These are phyloP conservation scores for Trididemnum miniatum DNA, from an alignment of 23 tunicate genomes.

Conservation along the genomic window DNA sequence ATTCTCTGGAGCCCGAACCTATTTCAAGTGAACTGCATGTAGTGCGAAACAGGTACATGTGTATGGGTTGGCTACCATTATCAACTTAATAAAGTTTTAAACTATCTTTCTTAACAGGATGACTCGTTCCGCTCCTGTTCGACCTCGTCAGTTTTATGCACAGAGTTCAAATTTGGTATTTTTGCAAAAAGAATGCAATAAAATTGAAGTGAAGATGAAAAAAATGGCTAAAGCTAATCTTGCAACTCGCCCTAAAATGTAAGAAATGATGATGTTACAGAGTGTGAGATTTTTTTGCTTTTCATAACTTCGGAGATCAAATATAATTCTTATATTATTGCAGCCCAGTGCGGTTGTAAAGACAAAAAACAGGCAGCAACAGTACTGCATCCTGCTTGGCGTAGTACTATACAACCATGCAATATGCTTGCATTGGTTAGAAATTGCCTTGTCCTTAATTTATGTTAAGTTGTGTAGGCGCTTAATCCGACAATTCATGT, in stretches of 20 bases:
- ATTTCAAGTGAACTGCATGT: constrained; percentile 46
- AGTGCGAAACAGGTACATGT: constrained; percentile 32
- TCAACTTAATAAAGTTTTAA: not conserved
- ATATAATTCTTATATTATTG: too few relatives aligned
- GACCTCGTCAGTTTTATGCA: constrained; percentile 58
- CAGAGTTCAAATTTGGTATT: constrained; percentile 71
- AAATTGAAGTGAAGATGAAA: constrained; percentile 55
- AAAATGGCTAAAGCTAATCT: constrained; percentile 45
- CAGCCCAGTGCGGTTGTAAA: too few relatives aligned
- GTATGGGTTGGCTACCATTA: not conserved
- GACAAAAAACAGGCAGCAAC: too few relatives aligned
- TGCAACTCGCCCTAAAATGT: constrained; percentile 61
- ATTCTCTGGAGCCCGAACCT: constrained; percentile 6
- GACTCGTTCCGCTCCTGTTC: constrained; percentile 77
- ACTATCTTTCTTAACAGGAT: constrained; percentile 7
- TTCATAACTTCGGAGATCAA: too few relatives aligned
- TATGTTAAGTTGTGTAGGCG: too few relatives aligned
- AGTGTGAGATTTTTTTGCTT: too few relatives aligned
- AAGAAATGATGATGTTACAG: too few relatives aligned
- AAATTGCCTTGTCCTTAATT: too few relatives aligned
- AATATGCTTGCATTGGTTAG: too few relatives aligned
- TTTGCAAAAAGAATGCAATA: constrained; percentile 64
- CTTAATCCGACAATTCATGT: too few relatives aligned
- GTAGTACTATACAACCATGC: too few relatives aligned
- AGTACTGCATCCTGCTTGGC: too few relatives aligned